Percentiles rank a stretch among this genome's conserved stretches.
phyloP scores from a whole-genome alignment of 2,797 vertebrate genomes.

The Ispidina picta region DNA sequence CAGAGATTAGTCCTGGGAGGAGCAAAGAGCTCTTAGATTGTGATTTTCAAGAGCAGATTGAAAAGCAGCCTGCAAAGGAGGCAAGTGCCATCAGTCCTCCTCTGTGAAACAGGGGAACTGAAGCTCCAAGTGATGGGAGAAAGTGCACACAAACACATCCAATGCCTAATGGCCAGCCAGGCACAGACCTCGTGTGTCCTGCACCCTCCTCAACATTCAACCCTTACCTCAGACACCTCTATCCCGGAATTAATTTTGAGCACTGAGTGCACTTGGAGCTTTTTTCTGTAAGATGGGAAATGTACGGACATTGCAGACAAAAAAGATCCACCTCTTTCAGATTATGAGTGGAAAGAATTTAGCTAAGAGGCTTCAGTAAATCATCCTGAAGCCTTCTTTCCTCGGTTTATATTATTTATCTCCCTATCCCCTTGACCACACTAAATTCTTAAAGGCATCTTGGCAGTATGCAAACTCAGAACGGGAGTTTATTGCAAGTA shows the following conservation, averaged over 20 bases:
- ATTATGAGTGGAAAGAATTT: constrained; percentile 58
- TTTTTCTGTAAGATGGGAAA: not conserved
- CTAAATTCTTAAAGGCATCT: constrained; percentile 60
- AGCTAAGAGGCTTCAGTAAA: constrained; percentile 61
- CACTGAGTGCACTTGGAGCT: constrained; percentile 1
- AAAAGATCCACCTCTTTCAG: constrained; percentile 35
- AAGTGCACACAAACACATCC: not conserved
- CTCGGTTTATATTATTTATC: constrained; percentile 42
- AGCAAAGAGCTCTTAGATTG: not conserved
- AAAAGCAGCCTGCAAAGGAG: not conserved
- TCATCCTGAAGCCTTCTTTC: constrained; percentile 33
- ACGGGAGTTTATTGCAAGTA: constrained; percentile 50
- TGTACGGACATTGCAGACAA: not conserved
- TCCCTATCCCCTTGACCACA: constrained; percentile 55
- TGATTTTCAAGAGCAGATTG: not conserved
- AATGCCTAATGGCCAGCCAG: not conserved
- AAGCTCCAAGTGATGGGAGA: not conserved
- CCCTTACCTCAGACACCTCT: not conserved
- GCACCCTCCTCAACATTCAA: not conserved
- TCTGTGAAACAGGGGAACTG: not conserved
- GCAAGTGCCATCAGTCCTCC: not conserved
- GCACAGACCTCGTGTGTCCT: not conserved
- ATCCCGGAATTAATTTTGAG: not conserved
- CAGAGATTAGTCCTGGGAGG: not conserved
- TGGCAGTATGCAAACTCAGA: constrained; percentile 42